A percentile compares a stretch with the other conserved stretches of the same genome.
Evolutionary conservation across 2,888 invertebrate genomes (phyloP).

Genomic region (Calliopum simillimum): DNA sequence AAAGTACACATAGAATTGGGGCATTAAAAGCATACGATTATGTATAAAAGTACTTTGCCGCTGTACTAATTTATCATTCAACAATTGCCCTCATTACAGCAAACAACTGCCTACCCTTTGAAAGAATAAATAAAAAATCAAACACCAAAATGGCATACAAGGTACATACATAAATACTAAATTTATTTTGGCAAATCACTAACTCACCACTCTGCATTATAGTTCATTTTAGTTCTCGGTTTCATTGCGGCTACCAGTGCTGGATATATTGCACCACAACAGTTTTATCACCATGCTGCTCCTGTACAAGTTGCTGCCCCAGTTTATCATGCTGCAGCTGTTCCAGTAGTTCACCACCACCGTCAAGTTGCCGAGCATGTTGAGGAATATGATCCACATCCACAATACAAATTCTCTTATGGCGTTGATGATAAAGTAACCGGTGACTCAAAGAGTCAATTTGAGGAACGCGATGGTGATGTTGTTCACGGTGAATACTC

Average conservation of each 20-base stretch:
- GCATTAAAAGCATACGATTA: constrained; percentile 16
- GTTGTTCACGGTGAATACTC: constrained; percentile 65
- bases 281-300: constrained; percentile 50
- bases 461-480: constrained; percentile 65
- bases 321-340: constrained; percentile 48
- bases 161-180: constrained; percentile 25
- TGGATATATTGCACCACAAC: constrained; percentile 44
- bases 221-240: constrained; percentile 37
- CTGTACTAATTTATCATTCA: constrained; percentile 37
- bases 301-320: constrained; percentile 44
- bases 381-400: constrained; percentile 62
- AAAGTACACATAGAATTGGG: neutral
- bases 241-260: constrained; percentile 55
- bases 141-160: constrained; percentile 36
- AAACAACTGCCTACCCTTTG: constrained; percentile 34
- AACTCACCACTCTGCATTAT: constrained; percentile 3
- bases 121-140: neutral
- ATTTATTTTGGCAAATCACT: neutral
- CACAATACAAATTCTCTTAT: constrained; percentile 63
- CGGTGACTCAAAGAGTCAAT: constrained; percentile 65
- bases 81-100: constrained; percentile 20
- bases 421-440: constrained; percentile 62
- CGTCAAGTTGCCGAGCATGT: constrained; percentile 53
- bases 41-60: constrained; percentile 38
- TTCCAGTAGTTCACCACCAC: constrained; percentile 40